Evolutionary conservation across 2,797 vertebrate species (phyloP), one percentile per base, ranked within the genome.

Genomic region (Coccyzus lansbergi): DNA sequence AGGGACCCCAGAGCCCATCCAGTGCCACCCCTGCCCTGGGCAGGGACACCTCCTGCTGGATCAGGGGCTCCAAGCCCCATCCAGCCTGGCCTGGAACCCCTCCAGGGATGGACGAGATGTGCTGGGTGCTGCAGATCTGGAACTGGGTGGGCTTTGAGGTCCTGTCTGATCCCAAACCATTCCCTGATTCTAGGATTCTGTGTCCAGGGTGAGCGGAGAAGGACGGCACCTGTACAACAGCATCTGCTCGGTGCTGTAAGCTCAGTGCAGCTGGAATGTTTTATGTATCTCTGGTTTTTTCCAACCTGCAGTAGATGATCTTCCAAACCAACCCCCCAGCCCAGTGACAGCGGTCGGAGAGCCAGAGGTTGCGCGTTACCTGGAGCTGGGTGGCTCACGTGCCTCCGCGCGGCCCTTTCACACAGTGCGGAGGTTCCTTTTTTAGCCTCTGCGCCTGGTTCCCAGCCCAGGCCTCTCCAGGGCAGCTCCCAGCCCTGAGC

Each of bases 161-260:
- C 40, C n/a, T n/a, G n/a, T n/a, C 40, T 15, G 15, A 42, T n/a
- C 40, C 42, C 40, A 42, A 42, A 42, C 11, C 42, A 44, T 44
- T 44, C 42, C 46, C 20, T 9, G 46, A 21, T 46, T 20, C 20
- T 46, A 46, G 6, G 46, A 46, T 46, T 46, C 46, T 21, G 20
- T 22, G 11, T 21, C 19, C 46, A 10, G 42, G 2, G 31, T 4
- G 12, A 21, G 69, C 52, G 15, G 49, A 17, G 62, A 5, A 15
- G 40, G 55, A 7, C 3, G 40, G 52, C 71, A 44, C 14, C 84
- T 28, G 21, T 6, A 0, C 16, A 13, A 5, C 4, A 19, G 33
- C 12, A 2, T 1, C 15, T 8, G 28, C 60, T 55, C 20, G 7
- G 5, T 3, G 48, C 51, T 3, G 0, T 9, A 21, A 26, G 5